Base-by-base conservation (phyloP, 2,888 invertebrate species). In the Chorisops tibialis region DNA sequence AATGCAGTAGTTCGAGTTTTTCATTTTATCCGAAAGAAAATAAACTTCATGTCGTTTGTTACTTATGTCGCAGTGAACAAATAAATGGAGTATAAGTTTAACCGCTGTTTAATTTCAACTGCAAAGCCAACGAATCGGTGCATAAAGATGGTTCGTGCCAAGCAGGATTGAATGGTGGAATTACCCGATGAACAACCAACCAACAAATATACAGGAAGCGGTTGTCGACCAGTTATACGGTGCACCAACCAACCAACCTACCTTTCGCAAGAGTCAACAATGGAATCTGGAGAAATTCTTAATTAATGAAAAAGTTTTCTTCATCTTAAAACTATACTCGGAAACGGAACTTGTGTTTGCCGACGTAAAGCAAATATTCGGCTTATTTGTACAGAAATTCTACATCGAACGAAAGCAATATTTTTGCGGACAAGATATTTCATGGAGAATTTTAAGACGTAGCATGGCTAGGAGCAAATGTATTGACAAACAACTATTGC, bases 251-350 rank as follows among this genome's bases (percentile, higher is more conserved):
- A 12, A 30, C 22, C 18, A 45, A 21, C 35, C 39, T n/a, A 19
- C 39, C 14, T 45, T 19, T 18, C 24, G 41, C 39, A 43, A 24
- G 24, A 30, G 43, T 30, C 56, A 56, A 56, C 56, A 56, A 45
- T 43, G 56, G 43, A 56, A 56, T 30, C 59, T 49, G 58, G 51
- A 52, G 56, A 59, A 64, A 61, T 61, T 64, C 64, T 64, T 64
- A 64, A 64, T 64, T 64, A 64, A 61, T 64, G 64, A 52, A 61
- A 61, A 64, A 64, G 50, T 61, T 64, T 64, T 64, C 61, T 61
- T 64, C 64, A 58, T 64, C 64, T 64, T 64, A 64, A 63, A 64
- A 64, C 59, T 64, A 37, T 30, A 56, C 43, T 35, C 43, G 41
- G 45, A 43, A 56, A 35, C 43, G 56, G 21, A 56, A 43, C 43